Evolutionary conservation across 2,888 invertebrate species (phyloP).

Genomic region (Formica aserva): DNA sequence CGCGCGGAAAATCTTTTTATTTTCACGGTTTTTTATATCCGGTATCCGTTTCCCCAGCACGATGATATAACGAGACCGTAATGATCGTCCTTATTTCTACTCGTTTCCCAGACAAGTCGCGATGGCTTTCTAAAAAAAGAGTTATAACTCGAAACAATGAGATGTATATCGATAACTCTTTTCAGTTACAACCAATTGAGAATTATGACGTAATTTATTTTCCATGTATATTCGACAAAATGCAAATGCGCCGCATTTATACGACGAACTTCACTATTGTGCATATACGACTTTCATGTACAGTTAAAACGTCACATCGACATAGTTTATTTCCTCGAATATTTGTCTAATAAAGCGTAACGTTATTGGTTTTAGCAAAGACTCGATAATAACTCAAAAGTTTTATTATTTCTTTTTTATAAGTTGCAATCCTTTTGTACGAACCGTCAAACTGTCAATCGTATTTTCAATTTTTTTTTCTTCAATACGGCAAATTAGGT

Average conservation of each 20-base stretch:
- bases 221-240: slow-evolving; percentile 8
- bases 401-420: background rate
- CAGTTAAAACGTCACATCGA: background rate
- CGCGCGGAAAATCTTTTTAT: slow-evolving; percentile 39
- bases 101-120: slow-evolving; percentile 10
- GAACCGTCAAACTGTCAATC: slow-evolving; percentile 25
- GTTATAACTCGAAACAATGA: slow-evolving; percentile 28
- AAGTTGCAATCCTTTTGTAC: slow-evolving; percentile 11
- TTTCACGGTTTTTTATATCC: slow-evolving; percentile 36
- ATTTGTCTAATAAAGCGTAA: slow-evolving; percentile 29
- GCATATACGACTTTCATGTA: background rate
- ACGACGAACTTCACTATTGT: slow-evolving; percentile 10
- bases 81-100: slow-evolving; percentile 32
- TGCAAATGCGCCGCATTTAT: slow-evolving; percentile 38
- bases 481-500: slow-evolving; percentile 42
- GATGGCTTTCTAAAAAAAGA: slow-evolving; percentile 31
- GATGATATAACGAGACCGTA: slow-evolving; percentile 32
- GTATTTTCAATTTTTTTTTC: slow-evolving; percentile 14
- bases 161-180: slow-evolving; percentile 29
- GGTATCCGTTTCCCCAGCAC: background rate
- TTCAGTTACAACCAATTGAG: slow-evolving; percentile 22
- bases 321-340: slow-evolving; percentile 9
- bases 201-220: slow-evolving; percentile 38
- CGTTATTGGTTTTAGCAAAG: background rate
- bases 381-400: slow-evolving; percentile 5